Conservation (phyloP, 2,888 invertebrate species). For the Dioctria linearis region DNA sequence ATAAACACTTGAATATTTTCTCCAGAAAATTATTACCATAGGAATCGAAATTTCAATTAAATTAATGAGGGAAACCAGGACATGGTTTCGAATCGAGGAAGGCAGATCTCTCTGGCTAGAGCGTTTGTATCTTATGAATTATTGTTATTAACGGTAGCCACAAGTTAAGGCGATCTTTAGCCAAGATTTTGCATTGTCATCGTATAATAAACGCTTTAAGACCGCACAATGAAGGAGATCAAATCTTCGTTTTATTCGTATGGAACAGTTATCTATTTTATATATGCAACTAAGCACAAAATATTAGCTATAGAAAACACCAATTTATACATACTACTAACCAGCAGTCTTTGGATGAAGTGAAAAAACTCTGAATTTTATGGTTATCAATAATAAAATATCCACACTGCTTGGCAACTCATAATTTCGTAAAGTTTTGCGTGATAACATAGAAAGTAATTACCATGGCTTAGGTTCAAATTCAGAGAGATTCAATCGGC, state of each 20-base stretch:
- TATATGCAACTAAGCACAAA: no score
- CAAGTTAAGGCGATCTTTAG: slow-evolving; percentile 21
- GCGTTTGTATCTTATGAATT: slow-evolving; percentile 39
- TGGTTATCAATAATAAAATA: slow-evolving; percentile 36
- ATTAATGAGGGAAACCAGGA: slow-evolving; percentile 46
- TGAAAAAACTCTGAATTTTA: slow-evolving; percentile 6
- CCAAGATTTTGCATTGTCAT: slow-evolving; percentile 7
- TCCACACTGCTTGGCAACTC: slow-evolving; percentile 30
- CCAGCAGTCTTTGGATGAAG: not conserved
- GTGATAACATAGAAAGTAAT: slow-evolving; percentile 48
- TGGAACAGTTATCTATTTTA: slow-evolving; percentile 14
- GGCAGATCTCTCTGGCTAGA: slow-evolving; percentile 24
- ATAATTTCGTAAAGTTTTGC: slow-evolving; percentile 52
- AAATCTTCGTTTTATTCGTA: slow-evolving; percentile 12
- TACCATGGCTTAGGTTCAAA: slow-evolving; percentile 6
- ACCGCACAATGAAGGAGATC: slow-evolving; percentile 19
- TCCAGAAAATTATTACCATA: not conserved
- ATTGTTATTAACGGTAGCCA: slow-evolving; percentile 47
- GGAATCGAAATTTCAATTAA: slow-evolving; percentile 44
- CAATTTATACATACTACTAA: not conserved
- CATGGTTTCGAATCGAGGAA: not conserved
- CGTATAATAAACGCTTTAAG: slow-evolving; percentile 2
- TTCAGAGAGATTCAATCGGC: slow-evolving; percentile 12
- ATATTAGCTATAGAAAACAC: not conserved
- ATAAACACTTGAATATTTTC: not conserved